phyloP scores from a whole-genome alignment of 2,888 invertebrate genomes.

The Monoplex corrugatus region DNA sequence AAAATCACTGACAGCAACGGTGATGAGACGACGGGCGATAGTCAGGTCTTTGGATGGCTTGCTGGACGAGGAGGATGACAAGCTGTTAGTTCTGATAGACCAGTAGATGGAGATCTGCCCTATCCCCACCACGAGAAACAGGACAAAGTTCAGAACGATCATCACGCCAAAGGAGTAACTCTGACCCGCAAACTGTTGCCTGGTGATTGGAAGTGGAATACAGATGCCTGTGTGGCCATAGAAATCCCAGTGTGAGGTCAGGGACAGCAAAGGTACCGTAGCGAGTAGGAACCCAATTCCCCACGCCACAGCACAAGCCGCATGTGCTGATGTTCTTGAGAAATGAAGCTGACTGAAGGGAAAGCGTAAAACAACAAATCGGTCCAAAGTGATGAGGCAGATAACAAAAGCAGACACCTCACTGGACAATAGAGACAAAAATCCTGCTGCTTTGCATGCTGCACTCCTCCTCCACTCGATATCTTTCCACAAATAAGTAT shows the following conservation, averaged over 20 bases:
- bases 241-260: not conserved
- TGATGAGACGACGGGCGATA: too few species aligned
- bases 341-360: not conserved
- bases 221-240: not conserved
- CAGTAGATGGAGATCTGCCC: too few species aligned
- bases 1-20: too few species aligned
- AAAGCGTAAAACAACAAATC: not conserved
- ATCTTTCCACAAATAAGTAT: too few species aligned
- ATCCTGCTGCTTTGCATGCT: not conserved
- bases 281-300: not conserved
- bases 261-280: not conserved
- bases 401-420: not conserved
- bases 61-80: too few species aligned
- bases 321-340: not conserved
- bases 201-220: not conserved
- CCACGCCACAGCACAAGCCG: not conserved
- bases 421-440: not conserved
- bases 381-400: slow-evolving; percentile 1
- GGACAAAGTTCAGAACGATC: slow-evolving; percentile 7
- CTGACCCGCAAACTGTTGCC: not conserved
- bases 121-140: not conserved
- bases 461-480: not conserved
- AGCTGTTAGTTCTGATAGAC: too few species aligned
- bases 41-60: too few species aligned
- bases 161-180: not conserved